These are phyloP conservation scores for Aphidius colemani DNA, from an alignment of 2,888 invertebrate species.

Conservation along the genomic window DNA sequence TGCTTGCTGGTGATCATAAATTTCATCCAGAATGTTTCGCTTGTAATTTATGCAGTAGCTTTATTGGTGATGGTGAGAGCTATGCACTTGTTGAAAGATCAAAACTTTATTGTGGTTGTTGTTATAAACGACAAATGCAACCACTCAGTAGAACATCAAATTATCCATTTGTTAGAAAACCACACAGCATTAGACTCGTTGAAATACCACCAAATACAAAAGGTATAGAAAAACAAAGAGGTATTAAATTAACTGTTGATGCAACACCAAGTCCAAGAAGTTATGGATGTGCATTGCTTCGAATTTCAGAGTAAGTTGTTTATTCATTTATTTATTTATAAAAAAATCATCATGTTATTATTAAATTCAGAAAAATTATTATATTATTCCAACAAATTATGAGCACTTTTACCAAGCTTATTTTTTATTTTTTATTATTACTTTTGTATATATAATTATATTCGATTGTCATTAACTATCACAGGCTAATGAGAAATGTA, in stretches of 20 bases:
- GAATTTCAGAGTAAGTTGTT: slow-evolving; percentile 72
- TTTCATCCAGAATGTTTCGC: slow-evolving; percentile 96
- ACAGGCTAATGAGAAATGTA: slow-evolving; percentile 69
- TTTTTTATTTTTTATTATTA: no score
- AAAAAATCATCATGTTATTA: no score
- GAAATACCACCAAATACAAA: slow-evolving; percentile 72
- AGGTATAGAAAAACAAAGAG: slow-evolving; percentile 64
- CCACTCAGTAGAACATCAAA: slow-evolving; percentile 64
- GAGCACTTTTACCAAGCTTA: no score
- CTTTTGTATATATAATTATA: no score
- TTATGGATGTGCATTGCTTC: slow-evolving; percentile 65
- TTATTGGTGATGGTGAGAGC: slow-evolving; percentile 90
- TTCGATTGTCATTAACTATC: slow-evolving; percentile 31
- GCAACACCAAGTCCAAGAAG: slow-evolving; percentile 61
- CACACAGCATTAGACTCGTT: slow-evolving; percentile 84
- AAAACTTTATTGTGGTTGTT: slow-evolving; percentile 81
- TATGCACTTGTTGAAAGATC: slow-evolving; percentile 91
- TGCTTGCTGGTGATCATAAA: slow-evolving; percentile 93
- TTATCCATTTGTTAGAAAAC: slow-evolving; percentile 64
- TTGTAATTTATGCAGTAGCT: slow-evolving; percentile 79
- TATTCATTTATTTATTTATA: slow-evolving; percentile 20
- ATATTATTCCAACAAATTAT: no score
- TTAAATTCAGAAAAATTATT: no score
- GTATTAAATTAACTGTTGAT: slow-evolving; percentile 69
- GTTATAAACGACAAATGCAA: slow-evolving; percentile 76